phyloP scores from a whole-genome alignment of 2,888 invertebrate species.

The Microctonus aethiopoides region DNA sequence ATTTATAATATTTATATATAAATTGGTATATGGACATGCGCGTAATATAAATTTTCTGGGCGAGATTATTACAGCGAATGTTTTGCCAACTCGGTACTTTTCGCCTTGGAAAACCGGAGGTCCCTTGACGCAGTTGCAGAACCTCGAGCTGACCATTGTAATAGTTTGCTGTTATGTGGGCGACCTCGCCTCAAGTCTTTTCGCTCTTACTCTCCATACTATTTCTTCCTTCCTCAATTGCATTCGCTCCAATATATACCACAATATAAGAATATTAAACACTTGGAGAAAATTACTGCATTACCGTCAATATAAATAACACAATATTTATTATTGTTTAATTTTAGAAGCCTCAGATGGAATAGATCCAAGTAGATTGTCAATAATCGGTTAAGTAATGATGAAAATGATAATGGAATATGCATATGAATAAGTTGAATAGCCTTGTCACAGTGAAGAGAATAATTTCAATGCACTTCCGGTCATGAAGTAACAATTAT shows the following conservation, averaged over 20 bases:
- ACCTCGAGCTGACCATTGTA: constrained; percentile 10
- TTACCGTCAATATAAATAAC: too few species aligned
- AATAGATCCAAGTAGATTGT: background rate
- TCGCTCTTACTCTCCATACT: background rate
- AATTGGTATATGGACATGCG: background rate
- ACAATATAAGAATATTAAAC: background rate
- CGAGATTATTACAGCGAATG: background rate
- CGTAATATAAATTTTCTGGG: background rate
- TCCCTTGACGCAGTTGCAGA: constrained; percentile 29
- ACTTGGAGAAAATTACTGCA: background rate
- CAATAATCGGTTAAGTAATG: too few species aligned
- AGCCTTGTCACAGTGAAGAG: background rate
- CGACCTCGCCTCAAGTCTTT: constrained; percentile 11
- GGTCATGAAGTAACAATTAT: background rate
- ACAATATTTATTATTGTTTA: too few species aligned
- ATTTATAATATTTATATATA: background rate
- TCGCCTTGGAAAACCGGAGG: constrained; percentile 48
- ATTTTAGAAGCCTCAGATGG: background rate
- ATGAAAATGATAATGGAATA: too few species aligned
- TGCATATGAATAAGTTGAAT: background rate
- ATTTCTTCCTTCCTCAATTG: background rate
- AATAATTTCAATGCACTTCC: background rate
- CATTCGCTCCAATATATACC: background rate
- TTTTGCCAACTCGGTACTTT: constrained; percentile 22
- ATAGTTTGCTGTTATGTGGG: constrained; percentile 4